Evolutionary conservation across 2,888 invertebrate species (phyloP), one percentile per base, ranked within the genome.

Genomic region (Lithophane ornitopus): DNA sequence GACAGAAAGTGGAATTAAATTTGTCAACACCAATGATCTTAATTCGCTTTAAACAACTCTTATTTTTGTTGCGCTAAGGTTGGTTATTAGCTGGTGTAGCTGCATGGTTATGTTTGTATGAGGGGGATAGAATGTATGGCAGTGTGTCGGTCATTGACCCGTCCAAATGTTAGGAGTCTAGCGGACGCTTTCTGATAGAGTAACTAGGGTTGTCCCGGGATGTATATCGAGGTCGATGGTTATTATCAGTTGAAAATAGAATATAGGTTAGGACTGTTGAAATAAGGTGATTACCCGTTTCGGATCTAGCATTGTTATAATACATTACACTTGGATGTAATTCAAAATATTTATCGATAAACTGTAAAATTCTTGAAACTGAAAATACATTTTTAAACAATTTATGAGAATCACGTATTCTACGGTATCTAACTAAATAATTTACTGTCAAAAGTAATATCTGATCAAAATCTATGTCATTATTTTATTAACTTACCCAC

Each of bases 111-210:
- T 75, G 67, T 73, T 87, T 86, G 89, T 86, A 78, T 83, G 66
- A 77, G 86, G 85, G 89, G 88, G 89, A 87, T 88, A 87, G 85
- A 92, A 96, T 94, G 90, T 96, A 90, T 92, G 96, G 94, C 95
- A 96, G 93, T 96, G 92, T 95, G 95, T 85, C 95, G 96, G 93
- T 85, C 94, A 84, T 90, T 94, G 95, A 94, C 93, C 94, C 90
- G 88, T 87, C 91, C 85, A 94, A 95, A 94, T 94, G 92, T 91
- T 92, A 89, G 88, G 90, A 89, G 91, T 67, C 74, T 83, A 74
- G 85, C 91, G 89, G 90, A 90, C 91, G 92, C 89, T 91, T 93
- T 94, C 90, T 91, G 92, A 93, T 93, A 92, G 91, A 92, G 91
- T 70, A 77, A 68, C 66, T 91, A 92, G 93, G 90, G 92, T 87